Conservation (phyloP, 2,113 vertebrate species). For the Podilymbus podiceps region DNA sequence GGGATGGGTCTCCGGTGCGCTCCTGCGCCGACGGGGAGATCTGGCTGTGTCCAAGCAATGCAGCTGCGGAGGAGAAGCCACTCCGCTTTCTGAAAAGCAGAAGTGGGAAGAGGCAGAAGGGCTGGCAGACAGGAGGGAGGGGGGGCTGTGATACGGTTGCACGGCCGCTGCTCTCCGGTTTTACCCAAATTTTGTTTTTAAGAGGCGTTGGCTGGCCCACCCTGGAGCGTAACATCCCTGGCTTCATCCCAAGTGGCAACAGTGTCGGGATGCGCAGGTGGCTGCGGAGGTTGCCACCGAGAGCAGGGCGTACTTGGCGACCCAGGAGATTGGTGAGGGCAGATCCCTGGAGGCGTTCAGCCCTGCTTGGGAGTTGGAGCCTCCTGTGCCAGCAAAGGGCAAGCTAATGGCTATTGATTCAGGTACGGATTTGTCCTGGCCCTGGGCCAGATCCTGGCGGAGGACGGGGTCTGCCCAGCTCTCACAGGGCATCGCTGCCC, state of each 20-base stretch:
- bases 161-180: not conserved
- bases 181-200: not conserved
- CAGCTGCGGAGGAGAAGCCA: not conserved
- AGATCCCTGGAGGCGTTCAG: not conserved
- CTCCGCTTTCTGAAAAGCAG: not conserved
- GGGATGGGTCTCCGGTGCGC: not conserved
- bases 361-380: not conserved
- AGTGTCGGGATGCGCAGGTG: not conserved
- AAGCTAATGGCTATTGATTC: not conserved
- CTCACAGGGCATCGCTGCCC: fast-evolving
- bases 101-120: not conserved
- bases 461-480: not conserved
- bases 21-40: fast-evolving
- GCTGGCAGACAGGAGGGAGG: fast-evolving
- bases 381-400: not conserved
- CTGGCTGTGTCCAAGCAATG: fast-evolving
- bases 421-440: not conserved
- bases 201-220: not conserved
- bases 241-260: not conserved
- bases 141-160: fast-evolving
- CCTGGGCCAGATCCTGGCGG: not conserved
- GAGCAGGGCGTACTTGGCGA: not conserved
- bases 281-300: not conserved
- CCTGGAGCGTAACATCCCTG: not conserved
- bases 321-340: not conserved